A percentile compares a stretch with the other conserved stretches of the same genome.
These are phyloP conservation scores for Falco berigora DNA, from an alignment of 2,797 vertebrate genomes.

Conservation along the genomic window DNA sequence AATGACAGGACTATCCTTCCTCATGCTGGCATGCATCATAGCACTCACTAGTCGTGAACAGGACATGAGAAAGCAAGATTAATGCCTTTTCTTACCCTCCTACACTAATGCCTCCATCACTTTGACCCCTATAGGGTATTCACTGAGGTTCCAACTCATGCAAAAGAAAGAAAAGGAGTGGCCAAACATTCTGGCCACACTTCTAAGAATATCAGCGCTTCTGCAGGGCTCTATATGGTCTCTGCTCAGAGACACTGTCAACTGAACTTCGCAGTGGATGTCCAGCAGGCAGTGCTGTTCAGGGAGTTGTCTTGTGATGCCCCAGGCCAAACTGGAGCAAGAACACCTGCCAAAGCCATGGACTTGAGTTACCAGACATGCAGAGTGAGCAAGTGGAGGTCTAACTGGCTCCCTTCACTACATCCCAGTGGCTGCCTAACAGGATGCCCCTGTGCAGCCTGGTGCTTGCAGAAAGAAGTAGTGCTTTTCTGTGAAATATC, in stretches of 20 bases:
- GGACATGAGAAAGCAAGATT: not conserved
- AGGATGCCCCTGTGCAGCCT: not conserved
- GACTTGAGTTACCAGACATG: not conserved
- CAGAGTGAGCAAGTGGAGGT: not conserved
- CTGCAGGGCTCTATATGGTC: conserved; percentile 27
- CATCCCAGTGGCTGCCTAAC: not conserved
- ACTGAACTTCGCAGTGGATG: not conserved
- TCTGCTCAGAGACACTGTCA: conserved; percentile 10
- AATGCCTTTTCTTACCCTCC: not conserved
- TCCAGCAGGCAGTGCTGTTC: not conserved
- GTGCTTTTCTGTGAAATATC: not conserved
- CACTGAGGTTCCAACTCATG: not conserved
- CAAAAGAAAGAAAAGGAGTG: not conserved
- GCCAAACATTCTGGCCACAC: not conserved
- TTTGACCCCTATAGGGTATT: not conserved
- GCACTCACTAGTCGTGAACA: not conserved
- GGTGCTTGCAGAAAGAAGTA: not conserved
- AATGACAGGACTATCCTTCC: not conserved
- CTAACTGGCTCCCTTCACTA: not conserved
- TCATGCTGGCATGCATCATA: fast-evolving
- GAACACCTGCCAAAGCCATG: not conserved
- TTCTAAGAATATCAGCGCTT: conserved; percentile 58
- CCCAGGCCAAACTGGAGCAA: not conserved
- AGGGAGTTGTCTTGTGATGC: not conserved
- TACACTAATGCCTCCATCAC: not conserved